Percentiles rank a stretch among this genome's conserved stretches.
phyloP scores from a whole-genome alignment of 2,797 vertebrate species.

The Sebastes nivosus region DNA sequence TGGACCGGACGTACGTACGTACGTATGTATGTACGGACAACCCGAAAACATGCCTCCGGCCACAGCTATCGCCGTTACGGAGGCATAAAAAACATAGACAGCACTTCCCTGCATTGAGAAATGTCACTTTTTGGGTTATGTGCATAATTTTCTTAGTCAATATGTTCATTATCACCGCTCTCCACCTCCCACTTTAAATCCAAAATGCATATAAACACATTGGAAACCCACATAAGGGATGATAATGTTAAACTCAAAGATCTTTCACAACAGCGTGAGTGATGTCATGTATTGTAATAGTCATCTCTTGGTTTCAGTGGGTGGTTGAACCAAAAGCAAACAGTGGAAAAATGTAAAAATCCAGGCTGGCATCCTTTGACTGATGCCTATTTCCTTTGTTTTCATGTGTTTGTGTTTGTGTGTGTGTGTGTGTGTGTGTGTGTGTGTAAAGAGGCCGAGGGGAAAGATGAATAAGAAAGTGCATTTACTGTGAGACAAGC shows the following conservation, averaged over 20 bases:
- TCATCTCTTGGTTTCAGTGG: constrained; percentile 1
- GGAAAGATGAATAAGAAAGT: constrained; percentile 48
- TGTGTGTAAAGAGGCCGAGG: constrained; percentile 7
- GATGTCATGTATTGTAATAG: neutral
- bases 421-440: neutral
- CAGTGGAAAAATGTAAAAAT: constrained; percentile 28
- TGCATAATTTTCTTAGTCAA: neutral
- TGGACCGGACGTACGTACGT: too few relatives aligned
- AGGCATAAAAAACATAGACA: neutral
- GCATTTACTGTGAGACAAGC: constrained; percentile 56
- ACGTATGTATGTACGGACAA: too few relatives aligned
- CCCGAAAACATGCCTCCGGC: too few relatives aligned
- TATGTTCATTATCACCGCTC: neutral
- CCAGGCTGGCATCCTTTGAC: neutral
- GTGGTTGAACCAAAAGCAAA: constrained; percentile 10
- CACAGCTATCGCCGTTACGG: too few relatives aligned
- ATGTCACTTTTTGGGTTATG: neutral
- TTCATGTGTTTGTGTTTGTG: neutral
- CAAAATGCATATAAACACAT: neutral
- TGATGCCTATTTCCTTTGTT: constrained; percentile 23
- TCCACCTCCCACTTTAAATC: neutral
- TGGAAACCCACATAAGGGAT: neutral
- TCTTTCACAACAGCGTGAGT: neutral
- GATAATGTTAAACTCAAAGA: neutral
- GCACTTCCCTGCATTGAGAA: neutral